phyloP scores from a whole-genome alignment of 2,888 invertebrate genomes.

The Aricia artaxerxes region DNA sequence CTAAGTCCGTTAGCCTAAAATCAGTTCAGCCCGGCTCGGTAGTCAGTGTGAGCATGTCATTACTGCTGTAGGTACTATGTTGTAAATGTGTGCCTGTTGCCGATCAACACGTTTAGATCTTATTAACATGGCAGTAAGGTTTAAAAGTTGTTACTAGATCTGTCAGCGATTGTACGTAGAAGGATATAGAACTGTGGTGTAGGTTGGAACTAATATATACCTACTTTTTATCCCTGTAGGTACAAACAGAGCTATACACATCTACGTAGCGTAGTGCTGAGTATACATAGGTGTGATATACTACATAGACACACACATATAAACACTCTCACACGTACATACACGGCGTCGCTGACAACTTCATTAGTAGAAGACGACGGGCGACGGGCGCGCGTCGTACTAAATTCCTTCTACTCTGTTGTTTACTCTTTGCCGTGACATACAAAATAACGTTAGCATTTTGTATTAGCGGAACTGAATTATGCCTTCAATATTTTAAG shows the following conservation, averaged over 20 bases:
- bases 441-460: constrained; percentile 11
- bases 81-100: not conserved
- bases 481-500: not conserved
- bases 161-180: not conserved
- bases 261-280: not conserved
- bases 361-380: constrained; percentile 70
- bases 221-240: not conserved
- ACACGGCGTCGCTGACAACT: constrained; percentile 53
- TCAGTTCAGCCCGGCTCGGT: constrained; percentile 47
- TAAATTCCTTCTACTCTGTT: constrained; percentile 51
- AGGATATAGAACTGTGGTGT: not conserved
- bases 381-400: constrained; percentile 51
- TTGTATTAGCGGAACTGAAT: not conserved
- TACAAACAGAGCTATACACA: not conserved
- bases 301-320: constrained; percentile 37
- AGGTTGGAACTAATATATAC: not conserved
- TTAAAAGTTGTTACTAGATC: not conserved
- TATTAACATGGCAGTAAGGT: not conserved
- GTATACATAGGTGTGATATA: not conserved
- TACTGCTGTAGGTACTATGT: constrained; percentile 18
- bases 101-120: not conserved
- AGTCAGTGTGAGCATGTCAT: constrained; percentile 38
- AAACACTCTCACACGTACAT: not conserved
- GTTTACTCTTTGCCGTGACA: constrained; percentile 41
- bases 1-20: constrained; percentile 65